phyloP scores from a whole-genome alignment of 2,797 vertebrate species.

The Salarias fasciatus region DNA sequence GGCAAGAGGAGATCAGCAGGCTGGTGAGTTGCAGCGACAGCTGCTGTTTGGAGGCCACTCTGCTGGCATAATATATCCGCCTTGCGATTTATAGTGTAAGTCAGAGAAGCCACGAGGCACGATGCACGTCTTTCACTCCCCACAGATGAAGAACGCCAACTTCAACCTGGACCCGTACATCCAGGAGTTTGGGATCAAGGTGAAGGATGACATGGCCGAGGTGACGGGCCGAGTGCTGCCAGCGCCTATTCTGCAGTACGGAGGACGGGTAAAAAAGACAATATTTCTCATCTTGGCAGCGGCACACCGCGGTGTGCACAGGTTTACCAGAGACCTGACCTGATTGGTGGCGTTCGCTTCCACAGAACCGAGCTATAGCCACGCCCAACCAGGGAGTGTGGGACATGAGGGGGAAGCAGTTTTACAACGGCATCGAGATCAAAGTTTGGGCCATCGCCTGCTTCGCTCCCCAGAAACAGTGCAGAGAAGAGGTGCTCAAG shows the following conservation, averaged over 20 bases:
- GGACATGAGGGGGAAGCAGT: slow-evolving; percentile 99
- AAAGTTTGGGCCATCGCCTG: slow-evolving; percentile 99
- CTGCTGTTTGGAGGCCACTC: slow-evolving; percentile 5
- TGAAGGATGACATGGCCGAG: slow-evolving; percentile 99
- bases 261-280: slow-evolving; percentile 90
- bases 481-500: slow-evolving; percentile 99
- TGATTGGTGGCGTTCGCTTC: slow-evolving; percentile 21
- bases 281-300: not conserved
- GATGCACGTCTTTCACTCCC: slow-evolving; percentile 16
- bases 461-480: slow-evolving; percentile 99
- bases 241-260: slow-evolving; percentile 97
- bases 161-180: slow-evolving; percentile 99
- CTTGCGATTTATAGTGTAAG: not conserved
- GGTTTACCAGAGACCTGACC: slow-evolving; percentile 7
- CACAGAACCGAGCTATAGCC: slow-evolving; percentile 97
- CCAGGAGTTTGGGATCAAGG: slow-evolving; percentile 99
- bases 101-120: not conserved
- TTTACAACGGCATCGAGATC: slow-evolving; percentile 99
- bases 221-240: slow-evolving; percentile 97
- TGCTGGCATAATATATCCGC: not conserved
- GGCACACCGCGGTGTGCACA: not conserved
- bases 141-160: slow-evolving; percentile 99
- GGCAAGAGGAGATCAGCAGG: slow-evolving; percentile 97
- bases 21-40: slow-evolving; percentile 84
- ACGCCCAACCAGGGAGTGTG: slow-evolving; percentile 99